A percentile compares a stretch with the other conserved stretches of the same genome.
phyloP scores from a whole-genome alignment of 2,113 vertebrate genomes.

The Collichthys lucidus region DNA sequence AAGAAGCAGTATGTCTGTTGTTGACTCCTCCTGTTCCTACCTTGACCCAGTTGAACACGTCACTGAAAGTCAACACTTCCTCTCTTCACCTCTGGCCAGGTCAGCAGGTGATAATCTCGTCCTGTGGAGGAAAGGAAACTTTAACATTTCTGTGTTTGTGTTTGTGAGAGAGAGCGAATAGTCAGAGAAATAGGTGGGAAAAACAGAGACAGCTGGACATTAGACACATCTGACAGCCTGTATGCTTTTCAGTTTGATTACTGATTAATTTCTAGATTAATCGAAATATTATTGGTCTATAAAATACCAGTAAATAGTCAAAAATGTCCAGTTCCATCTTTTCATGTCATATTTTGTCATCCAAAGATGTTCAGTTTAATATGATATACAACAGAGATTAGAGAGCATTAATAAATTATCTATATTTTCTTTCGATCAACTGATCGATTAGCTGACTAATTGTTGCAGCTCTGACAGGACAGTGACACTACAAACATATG shows the following conservation, averaged over 20 bases:
- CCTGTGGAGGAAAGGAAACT: conserved; percentile 1
- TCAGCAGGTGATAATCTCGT: conserved; percentile 58
- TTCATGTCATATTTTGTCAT: too few relatives aligned
- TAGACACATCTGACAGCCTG: background rate
- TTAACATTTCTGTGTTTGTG: background rate
- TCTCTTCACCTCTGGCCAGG: conserved; percentile 49
- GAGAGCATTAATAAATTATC: too few relatives aligned
- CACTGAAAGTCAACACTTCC: conserved; percentile 45
- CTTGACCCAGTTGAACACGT: conserved; percentile 66
- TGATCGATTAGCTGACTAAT: too few relatives aligned
- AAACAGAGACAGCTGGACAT: background rate
- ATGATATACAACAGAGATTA: too few relatives aligned
- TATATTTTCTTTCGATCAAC: too few relatives aligned
- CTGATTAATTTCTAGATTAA: too few relatives aligned
- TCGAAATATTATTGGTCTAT: too few relatives aligned
- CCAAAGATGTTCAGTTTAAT: too few relatives aligned
- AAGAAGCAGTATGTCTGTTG: background rate
- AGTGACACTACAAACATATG: background rate
- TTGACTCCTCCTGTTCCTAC: conserved; percentile 1
- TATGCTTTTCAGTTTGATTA: too few relatives aligned
- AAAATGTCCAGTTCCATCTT: too few relatives aligned
- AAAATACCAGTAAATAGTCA: too few relatives aligned
- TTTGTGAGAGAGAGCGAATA: background rate
- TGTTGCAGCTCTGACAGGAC: background rate
- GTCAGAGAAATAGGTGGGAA: background rate